Base-by-base conservation (phyloP, 2,113 vertebrate genomes). In the Ahaetulla prasina region DNA sequence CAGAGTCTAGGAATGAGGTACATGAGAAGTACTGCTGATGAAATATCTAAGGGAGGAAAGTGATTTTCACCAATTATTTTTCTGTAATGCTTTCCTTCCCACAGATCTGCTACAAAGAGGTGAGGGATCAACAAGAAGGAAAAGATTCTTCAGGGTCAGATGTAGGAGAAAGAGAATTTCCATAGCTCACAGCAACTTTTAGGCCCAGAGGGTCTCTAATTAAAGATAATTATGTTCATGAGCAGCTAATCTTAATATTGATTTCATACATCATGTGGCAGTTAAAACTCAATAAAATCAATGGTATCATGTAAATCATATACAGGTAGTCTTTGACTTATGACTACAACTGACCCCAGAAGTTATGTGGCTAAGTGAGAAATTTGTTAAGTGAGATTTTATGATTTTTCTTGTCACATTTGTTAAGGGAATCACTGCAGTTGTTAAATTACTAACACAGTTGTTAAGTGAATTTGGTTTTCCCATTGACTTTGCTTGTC, bases 211-310 rank as follows among this genome's bases (percentile, higher is more conserved):
- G 87, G 3, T 22, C 52, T 35, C n/a, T 4, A 25, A 57, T 3
- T 57, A 43, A n/a, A n/a, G 25, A 86, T 11, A 30, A 30, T 27
- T 87, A 16, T 54, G 25, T 92, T 85, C 5, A 30, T 87, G n/a
- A 90, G 25, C 7, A 43, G 88, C 57, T 54, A 50, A 53, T 50
- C 0, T 39, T 80, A 39, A 25, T 25, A 52, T 0, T 0, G 1
- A 52, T 88, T 92, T 74, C 47, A 68, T 49, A 0, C 23, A 68
- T 43, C 22, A 52, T 52, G n/a, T 85, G 23, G 35, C 60, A 27
- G 35, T 27, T 89, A 84, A 91, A 84, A 22, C 11, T 22, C 25
- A 63, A 47, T 47, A 54, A 91, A 45, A 57, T 43, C 7, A 74
- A 30, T 87, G 85, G 22, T 3, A 52, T 68, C 53, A 25, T 8